These are phyloP conservation scores for Podarcis siculus DNA, from an alignment of 2,797 vertebrate genomes.

Conservation along the genomic window DNA sequence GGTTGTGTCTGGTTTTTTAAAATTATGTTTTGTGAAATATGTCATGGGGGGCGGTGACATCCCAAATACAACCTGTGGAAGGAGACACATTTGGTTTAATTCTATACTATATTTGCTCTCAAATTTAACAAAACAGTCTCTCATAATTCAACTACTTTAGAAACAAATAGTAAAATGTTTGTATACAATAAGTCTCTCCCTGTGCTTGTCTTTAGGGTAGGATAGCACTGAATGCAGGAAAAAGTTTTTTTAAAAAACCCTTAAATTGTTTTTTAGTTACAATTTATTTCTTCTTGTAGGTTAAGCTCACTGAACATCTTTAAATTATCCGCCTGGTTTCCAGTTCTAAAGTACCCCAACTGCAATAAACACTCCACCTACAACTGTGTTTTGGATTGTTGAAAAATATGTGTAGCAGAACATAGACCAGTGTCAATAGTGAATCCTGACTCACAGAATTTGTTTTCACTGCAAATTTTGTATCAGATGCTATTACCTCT, in stretches of 20 bases:
- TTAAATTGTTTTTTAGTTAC: neutral
- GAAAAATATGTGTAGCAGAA: neutral
- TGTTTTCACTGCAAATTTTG: neutral
- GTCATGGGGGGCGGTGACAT: too few relatives aligned
- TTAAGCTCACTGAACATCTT: neutral
- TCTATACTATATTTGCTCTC: neutral
- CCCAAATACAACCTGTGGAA: neutral
- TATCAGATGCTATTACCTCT: neutral
- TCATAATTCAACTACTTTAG: neutral
- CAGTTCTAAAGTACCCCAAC: neutral
- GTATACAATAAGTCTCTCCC: conserved; percentile 9
- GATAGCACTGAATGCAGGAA: neutral
- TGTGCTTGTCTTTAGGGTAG: conserved; percentile 25
- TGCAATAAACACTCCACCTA: neutral
- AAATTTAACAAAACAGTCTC: neutral
- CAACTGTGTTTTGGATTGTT: neutral
- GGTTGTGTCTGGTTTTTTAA: neutral
- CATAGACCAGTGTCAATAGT: neutral
- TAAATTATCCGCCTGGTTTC: neutral
- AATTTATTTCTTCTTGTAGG: neutral
- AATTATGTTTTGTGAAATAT: neutral
- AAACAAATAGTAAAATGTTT: neutral
- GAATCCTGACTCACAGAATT: neutral
- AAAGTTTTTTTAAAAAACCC: neutral
- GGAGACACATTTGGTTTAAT: neutral